Base-by-base conservation (phyloP, 1,140 invertebrate genomes). In the Araneus ventricosus region DNA sequence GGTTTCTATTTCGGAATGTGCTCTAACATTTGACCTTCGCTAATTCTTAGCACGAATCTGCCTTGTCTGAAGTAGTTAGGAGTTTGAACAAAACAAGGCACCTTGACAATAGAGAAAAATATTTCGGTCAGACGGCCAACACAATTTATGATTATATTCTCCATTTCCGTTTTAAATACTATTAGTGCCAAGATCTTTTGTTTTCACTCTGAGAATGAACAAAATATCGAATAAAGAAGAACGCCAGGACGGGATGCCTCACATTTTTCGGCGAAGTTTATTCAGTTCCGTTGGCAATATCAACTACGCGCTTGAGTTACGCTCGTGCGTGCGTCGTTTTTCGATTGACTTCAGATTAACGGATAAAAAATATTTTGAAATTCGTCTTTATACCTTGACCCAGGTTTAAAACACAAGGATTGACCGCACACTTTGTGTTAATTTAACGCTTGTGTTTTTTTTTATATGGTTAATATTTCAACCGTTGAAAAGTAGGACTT, bases 341-440 rank as follows among this genome's bases (percentile, higher is more conserved):
- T 57, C 45, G 84, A 86, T 86, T 52, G 59, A 86, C 8, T 75
- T 84, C 27, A 86, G 84, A 61, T 57, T n/a, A 52, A 86, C n/a
- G 45, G 27, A 57, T 86, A 30, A 57, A 30, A 57, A 57, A 22
- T 34, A 22, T 86, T 86, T 86, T 86, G 84, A 86, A 61, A 86
- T 52, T 59, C 27, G 20, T 57, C 45, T 57, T 85, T 34, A 27
- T 20, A 52, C 84, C 84, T 86, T 86, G 84, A 86, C 84, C 84
- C 34, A 57, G 45, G 8, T 30, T 52, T 45, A 24, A 61, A 61
- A 86, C 22, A 61, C n/a, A 34, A 57, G 52, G 14, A 39, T 14
- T 61, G 84, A 61, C 84, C 52, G 30, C 30, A 37, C 22, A 57
- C 27, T 59, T 52, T 85, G 24, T 20, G 39, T 85, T 52, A n/a